phyloP scores from a whole-genome alignment of 2,797 vertebrate genomes.

The Artibeus jamaicensis region DNA sequence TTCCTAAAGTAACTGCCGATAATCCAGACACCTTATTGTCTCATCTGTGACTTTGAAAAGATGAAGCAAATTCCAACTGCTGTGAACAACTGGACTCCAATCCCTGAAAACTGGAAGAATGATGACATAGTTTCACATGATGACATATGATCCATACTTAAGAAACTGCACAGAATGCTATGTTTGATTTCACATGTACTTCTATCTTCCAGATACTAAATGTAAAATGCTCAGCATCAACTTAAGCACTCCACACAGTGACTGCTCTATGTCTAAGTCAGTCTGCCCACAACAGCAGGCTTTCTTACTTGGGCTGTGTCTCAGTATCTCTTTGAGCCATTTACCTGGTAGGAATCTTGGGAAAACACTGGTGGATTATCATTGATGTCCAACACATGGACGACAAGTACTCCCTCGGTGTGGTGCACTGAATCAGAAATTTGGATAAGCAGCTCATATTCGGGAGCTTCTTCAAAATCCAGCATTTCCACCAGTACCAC shows the following conservation, averaged over 20 bases:
- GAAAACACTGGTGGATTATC: conserved; percentile 93
- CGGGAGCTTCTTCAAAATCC: conserved; percentile 89
- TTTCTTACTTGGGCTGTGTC: background rate
- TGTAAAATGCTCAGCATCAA: background rate
- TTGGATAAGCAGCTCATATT: conserved; percentile 83
- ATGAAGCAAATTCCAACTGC: background rate
- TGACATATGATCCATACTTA: background rate
- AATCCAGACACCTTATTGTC: background rate
- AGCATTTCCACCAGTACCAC: conserved; percentile 85
- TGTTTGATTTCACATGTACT: background rate
- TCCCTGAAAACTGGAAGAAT: background rate
- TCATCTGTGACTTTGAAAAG: conserved; percentile 23
- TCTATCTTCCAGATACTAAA: background rate
- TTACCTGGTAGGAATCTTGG: conserved; percentile 91
- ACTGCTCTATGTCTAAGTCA: background rate
- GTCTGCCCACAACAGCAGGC: background rate
- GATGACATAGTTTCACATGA: background rate
- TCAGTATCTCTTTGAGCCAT: background rate
- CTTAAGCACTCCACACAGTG: background rate
- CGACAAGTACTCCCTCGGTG: conserved; percentile 83
- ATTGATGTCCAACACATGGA: conserved; percentile 90
- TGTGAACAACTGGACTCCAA: background rate
- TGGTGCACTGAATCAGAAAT: conserved; percentile 91
- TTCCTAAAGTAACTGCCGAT: background rate
- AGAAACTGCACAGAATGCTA: background rate